These are phyloP conservation scores for Danio tinwini DNA, from an alignment of 2,797 vertebrate species.

Conservation along the genomic window DNA sequence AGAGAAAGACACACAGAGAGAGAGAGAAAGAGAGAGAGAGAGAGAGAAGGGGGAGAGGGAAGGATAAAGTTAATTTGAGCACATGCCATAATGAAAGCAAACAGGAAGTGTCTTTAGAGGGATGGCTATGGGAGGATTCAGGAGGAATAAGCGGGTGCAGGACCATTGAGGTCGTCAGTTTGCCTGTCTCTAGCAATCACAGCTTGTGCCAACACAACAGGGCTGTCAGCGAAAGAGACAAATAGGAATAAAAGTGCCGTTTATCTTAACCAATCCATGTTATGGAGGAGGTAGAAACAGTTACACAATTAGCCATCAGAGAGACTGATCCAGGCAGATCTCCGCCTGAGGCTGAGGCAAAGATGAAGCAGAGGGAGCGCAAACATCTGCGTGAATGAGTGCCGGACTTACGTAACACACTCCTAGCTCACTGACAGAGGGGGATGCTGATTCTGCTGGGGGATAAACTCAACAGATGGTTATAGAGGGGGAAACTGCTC, in stretches of 20 bases:
- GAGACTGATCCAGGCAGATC: conserved; percentile 32
- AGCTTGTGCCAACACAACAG: background rate
- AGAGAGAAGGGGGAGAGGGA: conserved; percentile 34
- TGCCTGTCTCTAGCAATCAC: background rate
- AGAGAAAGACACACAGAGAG: conserved; percentile 6
- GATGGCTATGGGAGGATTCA: conserved; percentile 10
- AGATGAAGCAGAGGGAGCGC: conserved; percentile 29
- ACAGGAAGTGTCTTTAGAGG: conserved; percentile 41
- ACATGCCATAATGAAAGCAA: conserved; percentile 62
- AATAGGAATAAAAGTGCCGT: background rate
- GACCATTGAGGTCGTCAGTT: background rate
- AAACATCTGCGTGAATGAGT: conserved; percentile 31
- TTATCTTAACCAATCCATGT: conserved; percentile 11
- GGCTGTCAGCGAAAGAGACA: background rate
- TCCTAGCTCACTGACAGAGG: conserved; percentile 4
- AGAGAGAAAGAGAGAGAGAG: conserved; percentile 41
- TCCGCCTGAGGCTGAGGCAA: conserved; percentile 25
- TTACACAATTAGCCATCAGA: conserved; percentile 46
- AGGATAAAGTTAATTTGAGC: conserved; percentile 49
- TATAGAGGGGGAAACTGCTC: background rate
- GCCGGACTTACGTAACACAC: conserved; percentile 15
- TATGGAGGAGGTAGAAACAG: conserved; percentile 38
- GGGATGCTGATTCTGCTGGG: conserved; percentile 12
- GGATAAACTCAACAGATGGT: conserved; percentile 3
- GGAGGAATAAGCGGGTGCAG: background rate